phyloP scores from a whole-genome alignment of 2,888 invertebrate species.

The Nomada ferruginata region DNA sequence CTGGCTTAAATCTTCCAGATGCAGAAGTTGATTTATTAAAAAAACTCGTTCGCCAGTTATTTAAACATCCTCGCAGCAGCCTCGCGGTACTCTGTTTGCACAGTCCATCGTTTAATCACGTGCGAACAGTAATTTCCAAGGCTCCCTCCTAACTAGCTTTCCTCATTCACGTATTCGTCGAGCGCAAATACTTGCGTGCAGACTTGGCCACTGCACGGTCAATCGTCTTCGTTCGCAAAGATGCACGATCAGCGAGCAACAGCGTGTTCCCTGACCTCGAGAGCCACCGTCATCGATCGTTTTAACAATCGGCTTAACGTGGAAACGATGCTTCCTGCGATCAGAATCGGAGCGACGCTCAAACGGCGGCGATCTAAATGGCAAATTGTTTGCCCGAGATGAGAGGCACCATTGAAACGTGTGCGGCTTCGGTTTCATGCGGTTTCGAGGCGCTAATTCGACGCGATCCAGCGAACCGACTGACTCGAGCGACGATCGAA shows the following conservation, averaged over 20 bases:
- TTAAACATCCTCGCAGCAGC: background rate
- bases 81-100: background rate
- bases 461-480: background rate
- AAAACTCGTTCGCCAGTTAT: no score
- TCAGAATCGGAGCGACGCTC: background rate
- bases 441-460: background rate
- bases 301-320: background rate
- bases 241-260: background rate
- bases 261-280: background rate
- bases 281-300: background rate
- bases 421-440: constrained; percentile 1
- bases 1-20: background rate
- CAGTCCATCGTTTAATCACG: no score
- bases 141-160: no score
- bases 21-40: background rate
- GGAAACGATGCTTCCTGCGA: background rate
- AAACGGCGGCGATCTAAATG: background rate
- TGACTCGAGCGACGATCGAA: constrained; percentile 41
- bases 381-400: background rate
- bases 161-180: background rate
- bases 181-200: background rate
- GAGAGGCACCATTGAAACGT: background rate
- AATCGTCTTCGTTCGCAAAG: background rate
- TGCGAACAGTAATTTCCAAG: no score
- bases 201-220: background rate